These are phyloP conservation scores for Heloderma charlesbogerti DNA, from an alignment of 2,113 vertebrate species.

Conservation along the genomic window DNA sequence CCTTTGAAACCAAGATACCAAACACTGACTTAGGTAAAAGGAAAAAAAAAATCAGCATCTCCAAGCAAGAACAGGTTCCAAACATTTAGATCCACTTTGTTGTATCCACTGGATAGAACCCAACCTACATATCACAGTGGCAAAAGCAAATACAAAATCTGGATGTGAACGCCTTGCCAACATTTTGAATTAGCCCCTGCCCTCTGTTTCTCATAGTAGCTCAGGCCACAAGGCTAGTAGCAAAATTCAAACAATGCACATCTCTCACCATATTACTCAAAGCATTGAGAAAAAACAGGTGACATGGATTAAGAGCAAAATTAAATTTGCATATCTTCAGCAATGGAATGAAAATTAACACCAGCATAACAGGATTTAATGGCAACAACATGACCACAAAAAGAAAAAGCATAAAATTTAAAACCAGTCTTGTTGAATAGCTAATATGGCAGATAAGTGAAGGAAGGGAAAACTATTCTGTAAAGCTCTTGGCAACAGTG, in stretches of 20 bases:
- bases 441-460: slow-evolving; percentile 9
- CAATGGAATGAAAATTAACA: slow-evolving; percentile 64
- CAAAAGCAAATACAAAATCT: neutral
- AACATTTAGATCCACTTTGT: neutral
- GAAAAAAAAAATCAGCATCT: slow-evolving; percentile 3
- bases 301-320: slow-evolving; percentile 69
- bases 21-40: neutral
- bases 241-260: neutral
- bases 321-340: slow-evolving; percentile 66
- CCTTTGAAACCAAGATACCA: neutral
- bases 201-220: slow-evolving; percentile 1
- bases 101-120: neutral
- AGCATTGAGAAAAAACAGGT: slow-evolving; percentile 62
- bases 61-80: neutral
- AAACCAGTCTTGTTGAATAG: slow-evolving; percentile 20
- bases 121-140: neutral
- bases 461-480: slow-evolving; percentile 35
- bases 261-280: slow-evolving; percentile 14
- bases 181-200: slow-evolving; percentile 28
- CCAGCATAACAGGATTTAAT: slow-evolving; percentile 52
- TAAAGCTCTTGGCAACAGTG: slow-evolving; percentile 51
- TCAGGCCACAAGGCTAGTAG: neutral
- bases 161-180: neutral
- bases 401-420: slow-evolving; percentile 33
- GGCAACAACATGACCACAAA: slow-evolving; percentile 48